A percentile compares a stretch with the other conserved stretches of the same genome.
These are phyloP conservation scores for Mohoua ochrocephala DNA, from an alignment of 2,113 vertebrate genomes.

Conservation along the genomic window DNA sequence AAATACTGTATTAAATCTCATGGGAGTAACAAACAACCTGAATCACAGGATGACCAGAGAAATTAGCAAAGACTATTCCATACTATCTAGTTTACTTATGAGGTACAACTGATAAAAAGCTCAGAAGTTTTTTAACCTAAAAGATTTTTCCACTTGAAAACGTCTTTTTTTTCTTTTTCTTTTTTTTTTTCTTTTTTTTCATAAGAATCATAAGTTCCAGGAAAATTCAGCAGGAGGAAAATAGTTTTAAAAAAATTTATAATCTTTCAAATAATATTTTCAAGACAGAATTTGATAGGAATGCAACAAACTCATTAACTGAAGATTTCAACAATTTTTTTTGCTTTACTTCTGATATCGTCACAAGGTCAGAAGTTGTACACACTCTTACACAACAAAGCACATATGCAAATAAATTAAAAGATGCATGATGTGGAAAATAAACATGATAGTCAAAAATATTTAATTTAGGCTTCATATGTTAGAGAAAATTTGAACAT, in stretches of 20 bases:
- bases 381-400: neutral
- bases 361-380: neutral
- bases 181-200: rapidly evolving
- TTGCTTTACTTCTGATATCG: neutral
- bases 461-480: neutral
- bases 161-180: neutral
- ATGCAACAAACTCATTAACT: neutral
- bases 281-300: neutral
- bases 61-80: neutral
- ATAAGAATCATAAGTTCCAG: neutral
- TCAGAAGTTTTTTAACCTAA: neutral
- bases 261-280: neutral
- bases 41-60: neutral
- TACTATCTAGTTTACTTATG: neutral
- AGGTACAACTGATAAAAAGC: neutral
- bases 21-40: neutral
- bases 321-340: neutral
- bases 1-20: neutral
- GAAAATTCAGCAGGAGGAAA: neutral
- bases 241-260: neutral
- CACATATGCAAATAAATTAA: neutral
- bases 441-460: neutral
- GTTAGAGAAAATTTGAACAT: neutral
- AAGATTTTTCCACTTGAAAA: neutral
- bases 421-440: neutral